Base-by-base conservation (phyloP, 1,140 invertebrate species). In the Leguminivora glycinivorella region DNA sequence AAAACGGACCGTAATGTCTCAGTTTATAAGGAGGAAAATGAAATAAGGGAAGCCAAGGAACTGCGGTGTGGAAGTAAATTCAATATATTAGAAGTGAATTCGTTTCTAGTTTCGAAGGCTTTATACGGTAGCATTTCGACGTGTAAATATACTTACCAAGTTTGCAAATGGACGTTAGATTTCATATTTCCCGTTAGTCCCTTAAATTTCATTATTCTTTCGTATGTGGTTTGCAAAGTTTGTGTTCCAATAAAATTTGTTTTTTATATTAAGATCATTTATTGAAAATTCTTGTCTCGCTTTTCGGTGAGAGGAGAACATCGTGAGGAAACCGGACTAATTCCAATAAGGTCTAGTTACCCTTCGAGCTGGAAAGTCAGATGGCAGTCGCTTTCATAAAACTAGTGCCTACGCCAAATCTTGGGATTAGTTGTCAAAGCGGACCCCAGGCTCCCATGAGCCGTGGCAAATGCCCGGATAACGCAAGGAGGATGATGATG, bases 51-150 rank as follows among this genome's bases (percentile, higher is more conserved):
- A 17, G 25, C 26, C 22, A 29, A 29, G 58, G 31, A 29, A 63
- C 58, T 63, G 58, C 34, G 58, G 58, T 63, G 58, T 63, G n/a
- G 58, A 63, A 29, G 58, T 63, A 63, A 63, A 63, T 63, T 63
- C 58, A 63, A 63, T 63, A 63, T 63, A 63, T 63, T 63, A 63
- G 58, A 63, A 63, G 25, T 63, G 58, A 63, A 63, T 63, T 63
- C 58, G 58, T 63, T 63, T 29, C 58, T 63, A 63, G 58, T 63
- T 63, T 63, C 25, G 58, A 63, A 63, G 58, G 58, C 58, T 63
- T 63, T 63, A 63, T 63, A 63, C 58, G 58, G 58, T 34, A 63
- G 25, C 58, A 63, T 63, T 63, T 63, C 58, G 26, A 63, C 29
- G 58, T 63, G 58, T 63, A 63, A 63, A 63, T 63, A 63, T 63